These are phyloP conservation scores for Drosophila maculinotata DNA, from an alignment of 2,888 invertebrate genomes.

Conservation along the genomic window DNA sequence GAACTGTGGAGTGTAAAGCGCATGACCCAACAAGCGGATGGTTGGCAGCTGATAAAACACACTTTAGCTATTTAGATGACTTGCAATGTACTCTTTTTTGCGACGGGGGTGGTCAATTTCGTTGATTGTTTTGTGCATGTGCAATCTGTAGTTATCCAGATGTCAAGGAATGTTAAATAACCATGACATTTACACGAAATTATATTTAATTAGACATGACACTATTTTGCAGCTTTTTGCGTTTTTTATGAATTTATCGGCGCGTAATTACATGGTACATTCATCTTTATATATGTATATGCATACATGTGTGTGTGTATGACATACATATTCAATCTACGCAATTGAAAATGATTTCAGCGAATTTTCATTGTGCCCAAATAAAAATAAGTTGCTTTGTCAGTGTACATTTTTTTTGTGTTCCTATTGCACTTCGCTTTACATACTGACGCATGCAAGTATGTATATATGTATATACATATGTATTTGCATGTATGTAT, in stretches of 20 bases:
- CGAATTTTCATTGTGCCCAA: conserved; percentile 44
- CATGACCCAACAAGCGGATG: conserved; percentile 42
- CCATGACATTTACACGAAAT: conserved; percentile 32
- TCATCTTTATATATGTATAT: conserved; percentile 44
- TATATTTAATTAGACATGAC: conserved; percentile 33
- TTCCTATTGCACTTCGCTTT: conserved; percentile 44
- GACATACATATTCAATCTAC: conserved; percentile 49
- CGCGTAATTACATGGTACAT: conserved; percentile 64
- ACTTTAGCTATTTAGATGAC: conserved; percentile 31
- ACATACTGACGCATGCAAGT: conserved; percentile 48
- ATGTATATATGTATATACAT: conserved; percentile 15
- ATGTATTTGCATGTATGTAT: conserved; percentile 8
- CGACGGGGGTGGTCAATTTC: conserved; percentile 2
- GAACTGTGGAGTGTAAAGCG: conserved; percentile 25
- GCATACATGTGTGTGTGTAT: conserved; percentile 28
- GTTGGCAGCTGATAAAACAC: conserved; percentile 62
- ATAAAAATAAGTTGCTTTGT: conserved; percentile 48
- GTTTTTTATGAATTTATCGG: conserved; percentile 47
- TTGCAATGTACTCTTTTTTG: conserved; percentile 19
- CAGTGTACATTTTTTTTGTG: conserved; percentile 40
- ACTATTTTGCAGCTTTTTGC: conserved; percentile 58
- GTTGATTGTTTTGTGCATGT: conserved; percentile 15
- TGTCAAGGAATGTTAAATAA: conserved; percentile 35
- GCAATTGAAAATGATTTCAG: conserved; percentile 61
- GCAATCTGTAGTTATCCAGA: conserved; percentile 14